Percentiles rank a stretch among this genome's conserved stretches.
phyloP scores from a whole-genome alignment of 2,888 invertebrate genomes.

The Tholera decimalis region DNA sequence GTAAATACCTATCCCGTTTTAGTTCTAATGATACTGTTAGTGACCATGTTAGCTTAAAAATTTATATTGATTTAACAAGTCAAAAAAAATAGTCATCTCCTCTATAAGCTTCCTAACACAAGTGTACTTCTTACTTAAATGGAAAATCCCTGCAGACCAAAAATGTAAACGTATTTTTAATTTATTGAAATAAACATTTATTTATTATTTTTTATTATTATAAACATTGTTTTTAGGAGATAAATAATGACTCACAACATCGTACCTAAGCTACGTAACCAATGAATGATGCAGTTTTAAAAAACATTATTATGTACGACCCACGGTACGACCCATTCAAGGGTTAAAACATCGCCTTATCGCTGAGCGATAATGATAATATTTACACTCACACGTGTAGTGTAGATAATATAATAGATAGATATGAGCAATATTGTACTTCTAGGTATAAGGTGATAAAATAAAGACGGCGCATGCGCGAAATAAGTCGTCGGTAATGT shows the following conservation, averaged over 20 bases:
- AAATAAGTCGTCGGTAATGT: slow-evolving; percentile 7
- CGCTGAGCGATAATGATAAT: slow-evolving; percentile 62
- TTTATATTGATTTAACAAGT: too few relatives aligned
- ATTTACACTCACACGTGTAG: slow-evolving; percentile 64
- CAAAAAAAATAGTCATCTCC: too few relatives aligned
- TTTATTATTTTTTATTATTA: background rate
- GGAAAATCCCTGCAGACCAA: too few relatives aligned
- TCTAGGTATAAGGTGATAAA: slow-evolving; percentile 43
- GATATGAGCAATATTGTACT: slow-evolving; percentile 16
- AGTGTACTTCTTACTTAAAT: too few relatives aligned
- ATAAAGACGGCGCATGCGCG: slow-evolving; percentile 45
- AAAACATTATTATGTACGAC: slow-evolving; percentile 52
- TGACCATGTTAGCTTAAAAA: too few relatives aligned
- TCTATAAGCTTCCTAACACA: too few relatives aligned
- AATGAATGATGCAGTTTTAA: slow-evolving; percentile 22
- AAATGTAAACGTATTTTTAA: too few relatives aligned
- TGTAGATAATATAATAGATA: slow-evolving; percentile 54
- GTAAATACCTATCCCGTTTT: too few relatives aligned
- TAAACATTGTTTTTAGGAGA: background rate
- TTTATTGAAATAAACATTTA: too few relatives aligned
- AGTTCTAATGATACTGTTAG: too few relatives aligned
- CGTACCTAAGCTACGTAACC: background rate
- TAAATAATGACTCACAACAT: background rate
- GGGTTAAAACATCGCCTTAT: slow-evolving; percentile 63
- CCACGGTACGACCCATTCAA: slow-evolving; percentile 58